phyloP scores from a whole-genome alignment of 2,797 vertebrate species.

The Megalops cyprinoides region DNA sequence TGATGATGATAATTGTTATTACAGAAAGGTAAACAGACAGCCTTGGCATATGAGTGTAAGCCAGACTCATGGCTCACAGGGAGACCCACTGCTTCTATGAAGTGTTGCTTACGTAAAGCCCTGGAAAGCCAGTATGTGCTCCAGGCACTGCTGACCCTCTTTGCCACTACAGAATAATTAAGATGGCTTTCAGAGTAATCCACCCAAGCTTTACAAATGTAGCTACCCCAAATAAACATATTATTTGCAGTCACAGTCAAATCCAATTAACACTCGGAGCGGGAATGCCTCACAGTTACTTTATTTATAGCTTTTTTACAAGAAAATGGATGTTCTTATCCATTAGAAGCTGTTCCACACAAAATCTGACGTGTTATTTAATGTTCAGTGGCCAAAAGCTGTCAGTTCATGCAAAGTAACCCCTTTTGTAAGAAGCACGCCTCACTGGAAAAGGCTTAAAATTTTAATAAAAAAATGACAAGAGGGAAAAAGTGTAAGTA shows the following conservation, averaged over 20 bases:
- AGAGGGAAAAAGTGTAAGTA: background rate
- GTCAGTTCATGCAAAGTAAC: background rate
- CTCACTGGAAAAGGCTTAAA: constrained; percentile 1
- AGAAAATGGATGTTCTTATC: background rate
- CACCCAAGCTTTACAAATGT: background rate
- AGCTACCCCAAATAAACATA: background rate
- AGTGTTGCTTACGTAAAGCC: background rate
- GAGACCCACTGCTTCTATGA: background rate
- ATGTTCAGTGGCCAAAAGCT: background rate
- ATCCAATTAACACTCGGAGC: background rate
- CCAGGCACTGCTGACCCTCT: background rate
- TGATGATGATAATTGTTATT: no score
- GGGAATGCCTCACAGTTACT: background rate
- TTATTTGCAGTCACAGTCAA: background rate
- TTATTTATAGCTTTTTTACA: background rate
- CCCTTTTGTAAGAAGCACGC: background rate
- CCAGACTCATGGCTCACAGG: background rate
- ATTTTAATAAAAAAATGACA: background rate
- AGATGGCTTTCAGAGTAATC: background rate
- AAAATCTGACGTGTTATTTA: background rate
- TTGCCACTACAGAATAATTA: background rate
- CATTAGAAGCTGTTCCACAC: background rate
- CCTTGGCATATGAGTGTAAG: no score
- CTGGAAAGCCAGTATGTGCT: background rate
- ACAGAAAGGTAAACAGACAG: no score